A percentile compares a stretch with the other conserved stretches of the same genome.
These are phyloP conservation scores for Heliconius melpomene DNA, from an alignment of 1,140 invertebrate species.

Conservation along the genomic window DNA sequence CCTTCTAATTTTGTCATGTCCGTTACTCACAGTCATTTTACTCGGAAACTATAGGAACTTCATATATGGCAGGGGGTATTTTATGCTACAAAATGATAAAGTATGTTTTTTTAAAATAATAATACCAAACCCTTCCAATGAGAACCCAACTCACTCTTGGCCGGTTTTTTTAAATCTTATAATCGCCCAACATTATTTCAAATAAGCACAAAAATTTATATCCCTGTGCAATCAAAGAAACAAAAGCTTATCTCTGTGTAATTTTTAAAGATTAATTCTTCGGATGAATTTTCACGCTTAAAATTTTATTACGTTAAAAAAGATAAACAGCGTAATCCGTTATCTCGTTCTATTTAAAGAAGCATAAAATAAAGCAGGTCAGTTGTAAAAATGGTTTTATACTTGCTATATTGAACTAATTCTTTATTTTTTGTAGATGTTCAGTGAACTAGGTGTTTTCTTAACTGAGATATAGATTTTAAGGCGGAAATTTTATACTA, in stretches of 20 bases:
- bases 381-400: neutral
- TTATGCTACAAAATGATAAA: too few species aligned
- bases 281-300: conserved; percentile 76
- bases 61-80: too few species aligned
- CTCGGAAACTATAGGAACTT: too few species aligned
- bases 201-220: neutral
- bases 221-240: conserved; percentile 15
- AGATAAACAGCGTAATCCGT: conserved; percentile 2
- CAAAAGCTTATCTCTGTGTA: conserved; percentile 29
- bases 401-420: neutral
- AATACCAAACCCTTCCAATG: too few species aligned
- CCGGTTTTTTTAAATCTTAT: too few species aligned
- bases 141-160: too few species aligned
- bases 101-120: too few species aligned
- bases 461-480: neutral
- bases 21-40: too few species aligned
- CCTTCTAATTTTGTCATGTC: too few species aligned
- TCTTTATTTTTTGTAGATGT: neutral
- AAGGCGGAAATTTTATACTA: neutral
- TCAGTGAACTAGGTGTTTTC: neutral
- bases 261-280: conserved; percentile 73
- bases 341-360: conserved; percentile 12
- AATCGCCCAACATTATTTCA: too few species aligned
- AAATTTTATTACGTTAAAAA: conserved; percentile 46
- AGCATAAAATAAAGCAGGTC: conserved; percentile 9